Base-by-base conservation (phyloP, 1,140 invertebrate genomes). In the Pseudomyrmex concolor region DNA sequence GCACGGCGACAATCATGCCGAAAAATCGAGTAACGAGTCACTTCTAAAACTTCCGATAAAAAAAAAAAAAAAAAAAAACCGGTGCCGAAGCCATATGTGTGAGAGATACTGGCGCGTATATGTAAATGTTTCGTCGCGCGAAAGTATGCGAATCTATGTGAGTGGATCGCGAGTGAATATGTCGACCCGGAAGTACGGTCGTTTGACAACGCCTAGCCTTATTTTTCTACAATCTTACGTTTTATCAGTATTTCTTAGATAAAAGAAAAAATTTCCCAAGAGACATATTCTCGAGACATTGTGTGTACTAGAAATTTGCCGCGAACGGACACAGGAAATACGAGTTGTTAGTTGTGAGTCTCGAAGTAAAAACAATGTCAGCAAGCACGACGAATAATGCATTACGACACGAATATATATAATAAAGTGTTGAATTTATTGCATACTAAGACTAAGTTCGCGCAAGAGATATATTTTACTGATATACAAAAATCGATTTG, bases 201-300 rank as follows among this genome's bases (percentile, higher is more conserved):
- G 84, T 81, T 84, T 84, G 89, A 89, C 74, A 92, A 85, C 87
- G 89, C 89, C 90, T 92, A 91, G 92, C 92, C 89, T 94, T 94
- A 93, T 94, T 94, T 94, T 94, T 93, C 92, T 93, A 93, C 92
- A 89, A 68, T 89, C 86, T 92, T 93, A 86, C 86, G 91, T 93
- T 93, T 86, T 85, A 89, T 90, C 91, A 93, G 91, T 93, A 92
- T 92, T 92, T 85, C 86, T 81, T 89, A 90, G 84, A 64, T 73
- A 88, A 77, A 84, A 45, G 84, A 74, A 77, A 84, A 45, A 85
- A 74, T 81, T 63, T 34, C 50, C 81, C 43, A 19, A 64, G 43
- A 62, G 63, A 73, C 50, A 45, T 86, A 88, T 63, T 50, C 84
- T 86, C 63, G 64, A 83, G 55, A 83, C 5, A 34, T 60, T 64